Evolutionary conservation across 1,140 invertebrate genomes (phyloP).

Genomic region (Eurosta solidaginis): DNA sequence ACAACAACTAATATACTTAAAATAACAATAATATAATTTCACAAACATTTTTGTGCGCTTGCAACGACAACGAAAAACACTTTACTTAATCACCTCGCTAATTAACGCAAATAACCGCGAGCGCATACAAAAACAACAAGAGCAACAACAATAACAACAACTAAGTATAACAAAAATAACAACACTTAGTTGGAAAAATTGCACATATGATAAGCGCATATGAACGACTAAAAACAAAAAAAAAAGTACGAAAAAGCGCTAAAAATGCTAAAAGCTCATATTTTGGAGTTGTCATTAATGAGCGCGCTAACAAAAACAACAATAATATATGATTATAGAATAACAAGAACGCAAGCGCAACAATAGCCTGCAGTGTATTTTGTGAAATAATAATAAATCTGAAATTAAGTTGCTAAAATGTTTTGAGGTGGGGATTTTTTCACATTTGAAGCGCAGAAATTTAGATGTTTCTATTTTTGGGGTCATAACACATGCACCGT

Average conservation of each 20-base stretch:
- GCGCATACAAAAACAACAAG: not conserved
- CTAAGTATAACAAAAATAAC: not conserved
- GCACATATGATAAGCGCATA: not conserved
- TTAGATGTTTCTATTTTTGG: not conserved
- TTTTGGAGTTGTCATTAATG: not conserved
- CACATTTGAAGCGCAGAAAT: no score
- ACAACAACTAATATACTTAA: constrained; percentile 36
- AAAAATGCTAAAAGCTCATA: not conserved
- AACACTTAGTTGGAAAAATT: no score
- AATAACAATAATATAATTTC: not conserved
- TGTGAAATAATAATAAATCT: not conserved
- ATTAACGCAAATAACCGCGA: constrained; percentile 7
- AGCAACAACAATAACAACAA: not conserved
- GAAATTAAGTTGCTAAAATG: not conserved
- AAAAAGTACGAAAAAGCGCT: not conserved
- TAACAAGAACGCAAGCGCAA: not conserved
- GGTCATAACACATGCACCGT: no score
- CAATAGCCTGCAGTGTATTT: not conserved
- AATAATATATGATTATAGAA: not conserved
- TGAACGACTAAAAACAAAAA: not conserved
- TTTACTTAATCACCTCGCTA: constrained; percentile 29
- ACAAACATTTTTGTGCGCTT: not conserved
- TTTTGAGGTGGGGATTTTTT: no score
- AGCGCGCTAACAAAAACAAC: not conserved
- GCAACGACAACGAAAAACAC: constrained; percentile 34